These are phyloP conservation scores for Indicator indicator DNA, from an alignment of 2,113 vertebrate species.

Conservation along the genomic window DNA sequence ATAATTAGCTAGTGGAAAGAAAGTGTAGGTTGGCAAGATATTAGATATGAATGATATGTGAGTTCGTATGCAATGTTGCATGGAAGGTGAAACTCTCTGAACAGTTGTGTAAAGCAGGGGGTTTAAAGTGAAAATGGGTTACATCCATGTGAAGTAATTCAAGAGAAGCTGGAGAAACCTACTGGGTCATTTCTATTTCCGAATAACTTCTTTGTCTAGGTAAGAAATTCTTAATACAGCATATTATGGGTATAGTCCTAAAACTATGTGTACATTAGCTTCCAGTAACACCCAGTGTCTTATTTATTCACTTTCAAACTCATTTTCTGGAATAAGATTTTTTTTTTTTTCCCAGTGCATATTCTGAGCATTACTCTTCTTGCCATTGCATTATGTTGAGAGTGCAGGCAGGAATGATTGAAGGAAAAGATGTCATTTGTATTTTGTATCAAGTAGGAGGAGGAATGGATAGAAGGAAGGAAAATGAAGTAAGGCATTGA, in stretches of 20 bases:
- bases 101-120: not conserved
- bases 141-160: not conserved
- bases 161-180: not conserved
- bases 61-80: accelerated
- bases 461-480: not conserved
- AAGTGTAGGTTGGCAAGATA: constrained; percentile 2
- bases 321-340: not conserved
- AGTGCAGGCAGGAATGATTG: not conserved
- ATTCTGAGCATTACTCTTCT: not conserved
- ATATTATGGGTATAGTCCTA: not conserved
- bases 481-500: not conserved
- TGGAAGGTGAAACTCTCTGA: not conserved
- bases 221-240: not conserved
- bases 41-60: constrained; percentile 20
- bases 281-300: not conserved
- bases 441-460: not conserved
- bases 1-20: constrained; percentile 40
- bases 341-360: not conserved
- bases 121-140: not conserved
- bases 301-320: not conserved
- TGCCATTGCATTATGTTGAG: not conserved
- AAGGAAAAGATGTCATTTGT: not conserved
- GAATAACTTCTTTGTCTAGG: not conserved
- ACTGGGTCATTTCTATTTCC: not conserved
- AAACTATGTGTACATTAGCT: not conserved